These are phyloP conservation scores for Callyntrura sp. DNA, from an alignment of 2,888 invertebrate genomes.

Conservation along the genomic window DNA sequence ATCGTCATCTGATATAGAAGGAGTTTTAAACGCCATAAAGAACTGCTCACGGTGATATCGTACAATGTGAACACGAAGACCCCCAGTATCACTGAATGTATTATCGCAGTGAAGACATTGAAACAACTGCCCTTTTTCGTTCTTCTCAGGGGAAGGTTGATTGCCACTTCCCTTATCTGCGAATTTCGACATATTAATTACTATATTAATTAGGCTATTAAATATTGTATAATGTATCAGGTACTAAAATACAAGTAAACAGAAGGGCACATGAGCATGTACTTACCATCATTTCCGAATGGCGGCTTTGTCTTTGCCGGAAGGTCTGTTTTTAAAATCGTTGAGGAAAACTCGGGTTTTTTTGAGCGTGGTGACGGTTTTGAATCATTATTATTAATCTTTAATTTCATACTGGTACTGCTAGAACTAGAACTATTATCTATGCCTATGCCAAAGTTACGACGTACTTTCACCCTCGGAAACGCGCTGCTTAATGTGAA, in stretches of 20 bases:
- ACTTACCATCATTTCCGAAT: too few species aligned
- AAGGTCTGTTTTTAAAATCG: not conserved
- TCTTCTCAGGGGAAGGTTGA: not conserved
- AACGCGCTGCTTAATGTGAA: not conserved
- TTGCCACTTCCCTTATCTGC: too few species aligned
- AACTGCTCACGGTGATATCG: constrained; percentile 18
- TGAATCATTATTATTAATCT: too few species aligned
- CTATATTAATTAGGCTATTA: too few species aligned
- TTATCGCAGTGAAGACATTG: constrained; percentile 28
- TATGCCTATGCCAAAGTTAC: not conserved
- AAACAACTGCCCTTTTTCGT: not conserved
- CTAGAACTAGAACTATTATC: too few species aligned
- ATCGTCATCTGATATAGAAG: not conserved
- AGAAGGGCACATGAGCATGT: too few species aligned
- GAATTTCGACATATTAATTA: too few species aligned
- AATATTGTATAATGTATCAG: too few species aligned
- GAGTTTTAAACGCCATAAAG: not conserved
- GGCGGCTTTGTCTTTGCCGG: too few species aligned
- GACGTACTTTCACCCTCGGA: constrained; percentile 3
- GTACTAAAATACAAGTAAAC: too few species aligned
- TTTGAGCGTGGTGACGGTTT: constrained; percentile 3
- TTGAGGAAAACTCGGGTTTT: constrained; percentile 2
- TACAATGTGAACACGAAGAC: constrained; percentile 20
- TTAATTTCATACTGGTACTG: too few species aligned
- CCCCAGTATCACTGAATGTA: not conserved